Base-by-base conservation (phyloP, 1,140 invertebrate species). In the Cepaea nemoralis region DNA sequence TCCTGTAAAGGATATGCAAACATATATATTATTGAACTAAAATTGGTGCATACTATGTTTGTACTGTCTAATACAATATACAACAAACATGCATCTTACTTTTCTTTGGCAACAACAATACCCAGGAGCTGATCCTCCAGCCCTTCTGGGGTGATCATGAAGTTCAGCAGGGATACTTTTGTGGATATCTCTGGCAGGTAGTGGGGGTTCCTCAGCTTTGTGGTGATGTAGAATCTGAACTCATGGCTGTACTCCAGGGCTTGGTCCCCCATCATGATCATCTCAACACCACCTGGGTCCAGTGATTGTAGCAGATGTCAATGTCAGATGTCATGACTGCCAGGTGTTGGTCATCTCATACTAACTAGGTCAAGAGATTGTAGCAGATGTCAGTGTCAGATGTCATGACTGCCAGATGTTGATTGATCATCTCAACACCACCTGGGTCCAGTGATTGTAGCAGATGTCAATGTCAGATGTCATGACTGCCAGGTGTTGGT, bases 51-150 rank as follows among this genome's bases (percentile, higher is more conserved):
- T 45, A 8, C 8, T 45, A 10, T 45, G 8, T 10, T 22, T 22
- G 19, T 14, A 8, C 19, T 22, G 16, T 55, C 3, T 14, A 55
- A 55, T 22, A 55, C 8, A 45, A 24, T 55, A 22, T 22, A 55
- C 19, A 22, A 2, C n/a, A 55, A 14, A 55, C 19, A 19, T 24
- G 16, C 10, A 16, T 31, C 84, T 84, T 82, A 93, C 91, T 86
- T 91, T 84, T 92, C 92, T 84, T 92, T 92, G 45, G 92, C 91
- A 5, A 92, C 92, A n/a, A 92, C 92, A 76, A 92, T 92, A 67
- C 91, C 91, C 77, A 92, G 86, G 33, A 92, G 83, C 85, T 92
- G 91, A 81, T 92, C 92, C 82, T 92, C 91, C n/a, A 92, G 82
- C 76, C 92, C 92, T 83, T 92, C 91, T 14, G 90, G 90, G 6